Conservation (phyloP, 2,888 invertebrate species). For the Drosophila tripunctata region DNA sequence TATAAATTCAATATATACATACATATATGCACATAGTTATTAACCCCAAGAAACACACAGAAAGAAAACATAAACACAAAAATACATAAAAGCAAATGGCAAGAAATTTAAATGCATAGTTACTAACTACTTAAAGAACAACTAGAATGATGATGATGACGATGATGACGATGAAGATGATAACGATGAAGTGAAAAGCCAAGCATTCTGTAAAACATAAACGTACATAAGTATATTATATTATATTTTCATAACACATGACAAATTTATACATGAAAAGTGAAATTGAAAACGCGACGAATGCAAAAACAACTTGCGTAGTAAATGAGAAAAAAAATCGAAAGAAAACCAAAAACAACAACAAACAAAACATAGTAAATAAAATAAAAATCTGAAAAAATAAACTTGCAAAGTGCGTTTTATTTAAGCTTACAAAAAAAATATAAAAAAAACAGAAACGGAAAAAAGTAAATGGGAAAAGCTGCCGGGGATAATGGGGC, state of each 20-base stretch:
- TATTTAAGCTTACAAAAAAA: constrained; percentile 24
- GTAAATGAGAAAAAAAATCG: constrained; percentile 64
- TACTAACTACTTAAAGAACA: constrained; percentile 62
- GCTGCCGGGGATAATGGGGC: constrained; percentile 41
- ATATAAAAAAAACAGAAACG: not conserved
- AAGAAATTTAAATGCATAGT: constrained; percentile 72
- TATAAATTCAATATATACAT: constrained; percentile 39
- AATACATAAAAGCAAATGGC: constrained; percentile 56
- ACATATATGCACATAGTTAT: constrained; percentile 47
- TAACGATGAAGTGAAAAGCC: constrained; percentile 52
- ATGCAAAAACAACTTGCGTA: constrained; percentile 75
- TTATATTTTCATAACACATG: constrained; percentile 79
- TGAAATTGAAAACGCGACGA: constrained; percentile 52
- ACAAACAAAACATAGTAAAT: constrained; percentile 70
- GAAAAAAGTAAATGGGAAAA: constrained; percentile 26
- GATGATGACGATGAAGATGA: not conserved
- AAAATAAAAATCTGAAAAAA: constrained; percentile 75
- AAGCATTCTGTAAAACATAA: constrained; percentile 81
- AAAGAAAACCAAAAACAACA: constrained; percentile 40
- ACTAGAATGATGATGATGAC: constrained; percentile 9
- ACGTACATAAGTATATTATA: constrained; percentile 77
- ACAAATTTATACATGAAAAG: constrained; percentile 76
- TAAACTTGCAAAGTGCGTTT: constrained; percentile 61
- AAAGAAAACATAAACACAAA: constrained; percentile 10
- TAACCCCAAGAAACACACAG: constrained; percentile 11